Base-by-base conservation (phyloP, 2,888 invertebrate genomes). In the Dendrolimus houi region DNA sequence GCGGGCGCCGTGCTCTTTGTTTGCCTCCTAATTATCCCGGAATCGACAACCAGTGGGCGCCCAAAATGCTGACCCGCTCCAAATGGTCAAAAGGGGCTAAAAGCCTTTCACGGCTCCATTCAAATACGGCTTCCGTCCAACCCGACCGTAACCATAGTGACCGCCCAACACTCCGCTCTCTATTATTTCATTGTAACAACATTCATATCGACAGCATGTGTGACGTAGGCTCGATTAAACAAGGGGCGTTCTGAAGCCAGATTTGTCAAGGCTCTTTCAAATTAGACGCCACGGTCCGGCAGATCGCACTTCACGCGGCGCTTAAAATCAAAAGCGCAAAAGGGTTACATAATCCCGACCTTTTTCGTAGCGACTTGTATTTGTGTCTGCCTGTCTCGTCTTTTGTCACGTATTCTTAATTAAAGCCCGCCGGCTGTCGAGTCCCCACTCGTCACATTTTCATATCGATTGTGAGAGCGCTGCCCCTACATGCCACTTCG, bases 381-480 rank as follows among this genome's bases (percentile, higher is more conserved):
- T 83, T 87, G 82, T 87, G 82, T 87, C 84, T 85, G 84, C 81
- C 81, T 83, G 86, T 86, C 87, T 85, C 88, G 84, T 90, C 91
- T 91, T 91, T 91, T 91, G 89, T 91, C 91, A 91, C 91, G 91
- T 91, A 90, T 88, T 90, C 91, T 89, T 91, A 91, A 91, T 91
- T 91, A 91, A 91, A 81, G 81, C 77, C 81, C 81, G 79, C 77
- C 77, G 78, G 81, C 81, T 80, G 83, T 83, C 75, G 72, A 71
- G 78, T 80, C 87, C 85, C 85, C 79, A 77, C 80, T 83, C 83
- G 78, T 87, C 84, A 83, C 83, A 83, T 83, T 85, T 81, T 80
- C 79, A 79, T 85, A 88, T 87, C 76, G 86, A 89, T 85, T 84
- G 79, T 77, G 71, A 77, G 73, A 75, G 80, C 79, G 77, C 74